Evolutionary conservation across 2,888 invertebrate species (phyloP).

Genomic region (Oligia fasciuncula): DNA sequence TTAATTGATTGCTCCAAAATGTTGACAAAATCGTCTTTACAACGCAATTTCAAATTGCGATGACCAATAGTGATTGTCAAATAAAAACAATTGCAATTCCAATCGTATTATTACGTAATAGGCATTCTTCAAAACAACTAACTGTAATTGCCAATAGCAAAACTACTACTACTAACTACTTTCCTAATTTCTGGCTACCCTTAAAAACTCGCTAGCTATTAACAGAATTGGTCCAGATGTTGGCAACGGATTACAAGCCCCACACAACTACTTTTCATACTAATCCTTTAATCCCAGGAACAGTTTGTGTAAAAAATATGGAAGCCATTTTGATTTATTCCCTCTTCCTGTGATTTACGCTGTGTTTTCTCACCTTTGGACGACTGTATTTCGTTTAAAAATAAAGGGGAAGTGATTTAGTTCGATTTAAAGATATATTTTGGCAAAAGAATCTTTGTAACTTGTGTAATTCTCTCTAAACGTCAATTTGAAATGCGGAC

Average conservation of each 20-base stretch:
- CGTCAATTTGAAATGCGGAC: background rate
- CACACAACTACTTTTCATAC: constrained; percentile 29
- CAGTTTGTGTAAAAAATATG: constrained; percentile 58
- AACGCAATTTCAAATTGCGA: background rate
- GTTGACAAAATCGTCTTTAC: background rate
- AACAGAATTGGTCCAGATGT: constrained; percentile 64
- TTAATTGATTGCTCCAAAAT: too few species aligned
- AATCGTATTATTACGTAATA: background rate
- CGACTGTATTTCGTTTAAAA: constrained; percentile 23
- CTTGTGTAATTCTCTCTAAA: background rate
- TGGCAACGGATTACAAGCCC: constrained; percentile 55
- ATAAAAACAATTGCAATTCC: background rate
- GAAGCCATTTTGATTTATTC: constrained; percentile 61
- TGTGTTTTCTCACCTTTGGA: constrained; percentile 70
- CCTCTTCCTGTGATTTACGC: constrained; percentile 69
- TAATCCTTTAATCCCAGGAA: constrained; percentile 60
- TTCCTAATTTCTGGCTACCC: constrained; percentile 4
- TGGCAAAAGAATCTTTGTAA: background rate
- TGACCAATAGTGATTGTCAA: background rate
- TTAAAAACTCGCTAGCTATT: constrained; percentile 60
- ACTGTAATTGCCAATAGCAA: background rate
- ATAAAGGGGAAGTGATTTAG: constrained; percentile 42
- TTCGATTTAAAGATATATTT: constrained; percentile 22
- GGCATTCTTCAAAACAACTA: background rate
- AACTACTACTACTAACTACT: constrained; percentile 1